Base-by-base conservation (phyloP, 2,113 vertebrate species). In the Hystrix brachyura region DNA sequence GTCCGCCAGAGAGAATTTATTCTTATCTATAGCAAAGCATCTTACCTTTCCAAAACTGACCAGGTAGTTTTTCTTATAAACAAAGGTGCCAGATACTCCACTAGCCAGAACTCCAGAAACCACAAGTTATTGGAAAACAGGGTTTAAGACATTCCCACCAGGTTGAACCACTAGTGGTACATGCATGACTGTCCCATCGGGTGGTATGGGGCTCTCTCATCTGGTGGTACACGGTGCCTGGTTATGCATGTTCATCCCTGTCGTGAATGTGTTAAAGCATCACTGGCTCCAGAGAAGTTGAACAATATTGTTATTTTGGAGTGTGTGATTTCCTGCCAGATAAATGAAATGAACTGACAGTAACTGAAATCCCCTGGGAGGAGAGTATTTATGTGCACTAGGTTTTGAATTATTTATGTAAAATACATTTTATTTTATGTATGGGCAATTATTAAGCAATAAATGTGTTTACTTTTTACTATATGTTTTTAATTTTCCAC, bases 371-470 rank as follows among this genome's bases (percentile, higher is more conserved):
- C 46, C 21, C 34, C 57, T 64, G 32, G 29, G 55, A 84, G 57
- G 18, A 80, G n/a, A 64, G 23, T 18, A 10, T 32, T 71, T 64
- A n/a, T 38, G 5, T 80, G 80, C 0, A 27, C 34, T 90, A 29
- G 57, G 3, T 38, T 95, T 91, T 86, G 48, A 82, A 79, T 53
- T 92, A 91, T 32, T 79, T 86, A 62, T 3, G 53, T 71, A 82
- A 87, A 95, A 81, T 18, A 67, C 43, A 74, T 74, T 76, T 48
- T 62, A 74, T 43, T 95, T 95, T 80, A 14, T 74, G 85, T 92
- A 91, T 38, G 55, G 12, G 5, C 32, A 81, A 25, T 81, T 81
- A 83, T 43, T 29, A 83, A 38, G 59, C 25, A 62, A 46, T 46
- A 62, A 83, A 62, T 43, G 48, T 27, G 38, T 27, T 83, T 83